phyloP scores from a whole-genome alignment of 2,888 invertebrate species.

The Drosophila greeni region DNA sequence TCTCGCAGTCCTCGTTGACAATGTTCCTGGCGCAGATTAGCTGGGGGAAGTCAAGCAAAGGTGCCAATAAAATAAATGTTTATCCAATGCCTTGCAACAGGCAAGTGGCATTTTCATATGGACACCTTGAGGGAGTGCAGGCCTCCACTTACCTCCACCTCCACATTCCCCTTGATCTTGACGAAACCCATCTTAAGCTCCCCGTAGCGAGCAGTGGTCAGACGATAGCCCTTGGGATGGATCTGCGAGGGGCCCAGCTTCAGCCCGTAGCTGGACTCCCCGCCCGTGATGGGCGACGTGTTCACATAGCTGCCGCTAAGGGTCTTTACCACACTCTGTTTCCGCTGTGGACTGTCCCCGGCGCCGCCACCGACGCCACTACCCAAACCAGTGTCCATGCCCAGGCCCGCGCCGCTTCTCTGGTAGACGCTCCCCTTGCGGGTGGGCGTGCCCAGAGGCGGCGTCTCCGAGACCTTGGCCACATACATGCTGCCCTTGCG shows the following conservation, averaged over 20 bases:
- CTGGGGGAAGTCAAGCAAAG: constrained; percentile 51
- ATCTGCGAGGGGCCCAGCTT: constrained; percentile 89
- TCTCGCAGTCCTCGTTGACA: constrained; percentile 84
- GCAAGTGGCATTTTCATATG: neutral
- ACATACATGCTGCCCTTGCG: constrained; percentile 69
- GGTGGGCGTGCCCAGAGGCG: constrained; percentile 52
- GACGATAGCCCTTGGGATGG: constrained; percentile 86
- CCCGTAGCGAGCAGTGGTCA: constrained; percentile 85
- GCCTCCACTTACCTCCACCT: constrained; percentile 85
- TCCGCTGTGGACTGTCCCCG: constrained; percentile 59
- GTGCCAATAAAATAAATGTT: constrained; percentile 4
- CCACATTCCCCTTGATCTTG: constrained; percentile 94
- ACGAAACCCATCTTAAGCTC: constrained; percentile 92
- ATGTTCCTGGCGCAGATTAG: constrained; percentile 86
- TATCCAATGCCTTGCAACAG: neutral
- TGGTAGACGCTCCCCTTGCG: constrained; percentile 64
- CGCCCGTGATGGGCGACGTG: constrained; percentile 57
- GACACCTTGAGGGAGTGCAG: neutral
- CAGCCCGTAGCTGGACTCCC: constrained; percentile 82
- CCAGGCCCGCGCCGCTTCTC: constrained; percentile 42
- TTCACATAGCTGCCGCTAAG: constrained; percentile 67
- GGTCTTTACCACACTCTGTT: constrained; percentile 67
- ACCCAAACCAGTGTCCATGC: constrained; percentile 22
- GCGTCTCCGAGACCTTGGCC: constrained; percentile 47
- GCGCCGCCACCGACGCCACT: neutral